These are phyloP conservation scores for Haliclona indistincta DNA, from an alignment of 37 sponge, comb jelly and placozoan species.

Conservation along the genomic window DNA sequence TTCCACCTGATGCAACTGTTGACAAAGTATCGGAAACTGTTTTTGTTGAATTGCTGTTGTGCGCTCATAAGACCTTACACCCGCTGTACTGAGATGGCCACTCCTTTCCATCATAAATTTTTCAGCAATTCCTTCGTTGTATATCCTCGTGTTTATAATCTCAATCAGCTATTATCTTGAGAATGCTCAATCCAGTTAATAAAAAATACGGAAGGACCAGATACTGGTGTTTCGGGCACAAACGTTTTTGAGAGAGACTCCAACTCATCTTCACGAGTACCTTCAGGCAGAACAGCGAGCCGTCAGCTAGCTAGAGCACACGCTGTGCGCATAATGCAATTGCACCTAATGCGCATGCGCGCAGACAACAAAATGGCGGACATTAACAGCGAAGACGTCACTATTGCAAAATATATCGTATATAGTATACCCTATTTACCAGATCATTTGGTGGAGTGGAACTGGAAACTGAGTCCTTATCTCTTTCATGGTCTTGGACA, in stretches of 20 bases:
- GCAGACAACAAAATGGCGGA: too few species aligned
- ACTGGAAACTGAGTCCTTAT: too few species aligned
- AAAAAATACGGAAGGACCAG: not conserved
- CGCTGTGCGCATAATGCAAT: not conserved
- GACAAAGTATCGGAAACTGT: too few species aligned
- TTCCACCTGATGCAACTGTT: too few species aligned
- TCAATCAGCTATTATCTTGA: not conserved
- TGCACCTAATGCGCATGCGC: constrained; percentile 4
- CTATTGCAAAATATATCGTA: constrained; percentile 5
- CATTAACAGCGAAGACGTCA: not conserved
- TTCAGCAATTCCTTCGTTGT: too few species aligned
- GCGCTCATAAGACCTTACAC: too few species aligned
- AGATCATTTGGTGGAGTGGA: too few species aligned
- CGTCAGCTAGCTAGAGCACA: not conserved
- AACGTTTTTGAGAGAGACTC: not conserved
- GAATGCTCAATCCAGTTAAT: not conserved
- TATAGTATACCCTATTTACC: too few species aligned
- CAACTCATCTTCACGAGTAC: not conserved
- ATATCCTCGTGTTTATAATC: not conserved
- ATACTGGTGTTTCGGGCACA: constrained; percentile 1
- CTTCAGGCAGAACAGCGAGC: not conserved
- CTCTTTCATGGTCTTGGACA: too few species aligned
- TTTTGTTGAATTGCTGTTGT: too few species aligned
- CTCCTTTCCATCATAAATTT: too few species aligned
- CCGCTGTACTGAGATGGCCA: too few species aligned